Base-by-base conservation (phyloP, 2,797 vertebrate genomes). In the Acipenser ruthenus region DNA sequence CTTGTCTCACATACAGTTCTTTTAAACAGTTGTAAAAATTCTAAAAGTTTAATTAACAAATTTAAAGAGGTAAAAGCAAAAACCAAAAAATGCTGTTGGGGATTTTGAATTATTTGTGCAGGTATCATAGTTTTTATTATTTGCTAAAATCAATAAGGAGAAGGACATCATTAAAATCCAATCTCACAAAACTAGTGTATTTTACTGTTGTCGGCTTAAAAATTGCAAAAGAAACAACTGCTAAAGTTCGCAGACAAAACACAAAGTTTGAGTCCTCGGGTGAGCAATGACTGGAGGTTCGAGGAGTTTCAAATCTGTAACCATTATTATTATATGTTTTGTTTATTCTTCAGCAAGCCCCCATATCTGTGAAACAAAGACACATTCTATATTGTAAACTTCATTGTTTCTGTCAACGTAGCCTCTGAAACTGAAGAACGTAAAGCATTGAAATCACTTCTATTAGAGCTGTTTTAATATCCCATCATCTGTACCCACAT, bases 401-500 rank as follows among this genome's bases (percentile, higher is more conserved):
- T 49, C 66, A 55, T 64, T 64, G 56, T 64, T 58, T 58, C 13
- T 11, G 13, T 58, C 12, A 58, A 11, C 11, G 58, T 58, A 10
- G 8, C 55, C 9, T n/a, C 55, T 11, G 55, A 58, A 58, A 58
- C 55, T 58, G 12, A 58, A 58, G 55, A 58, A 58, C 7, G 13
- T 6, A 10, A n/a, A 11, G 11, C 6, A 58, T 13, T 13, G 7
- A 58, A 6, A 13, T 11, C 55, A 58, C 6, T 11, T 58, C 12
- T 58, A 58, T 58, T n/a, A 58, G 12, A 58, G 6, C 7, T 13
- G 12, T 62, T 9, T 18, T 23, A 62, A 10, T 73, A 67, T 75
- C 79, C 69, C 59, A 13, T 64, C 68, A 82, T 81, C 49, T 79
- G 87, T 78, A 71, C 68, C 69, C 68, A 86, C 89, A 75, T 73